Percentiles rank a stretch among this genome's conserved stretches.
These are phyloP conservation scores for Callocephalon fimbriatum DNA, from an alignment of 2,113 vertebrate species.

Conservation along the genomic window DNA sequence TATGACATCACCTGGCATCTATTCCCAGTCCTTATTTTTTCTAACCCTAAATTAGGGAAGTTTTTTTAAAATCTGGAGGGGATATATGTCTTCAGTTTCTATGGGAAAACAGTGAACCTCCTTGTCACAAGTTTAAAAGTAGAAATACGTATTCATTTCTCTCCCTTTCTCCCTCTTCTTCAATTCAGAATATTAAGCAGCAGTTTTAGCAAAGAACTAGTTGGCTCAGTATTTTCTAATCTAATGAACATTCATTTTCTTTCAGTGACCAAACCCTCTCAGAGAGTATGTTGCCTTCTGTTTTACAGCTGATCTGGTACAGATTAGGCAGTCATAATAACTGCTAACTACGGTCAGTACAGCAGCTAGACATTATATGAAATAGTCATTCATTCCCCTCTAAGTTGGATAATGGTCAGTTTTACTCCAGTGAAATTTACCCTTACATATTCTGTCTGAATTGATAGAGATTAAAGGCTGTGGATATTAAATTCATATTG, in stretches of 20 bases:
- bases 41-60: neutral
- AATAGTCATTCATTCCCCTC: neutral
- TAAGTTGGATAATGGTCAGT: neutral
- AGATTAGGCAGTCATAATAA: neutral
- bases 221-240: neutral
- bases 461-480: neutral
- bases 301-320: neutral
- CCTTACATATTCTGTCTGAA: neutral
- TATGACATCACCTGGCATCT: neutral
- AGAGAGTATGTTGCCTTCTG: neutral
- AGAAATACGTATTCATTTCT: neutral
- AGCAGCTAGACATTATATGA: neutral
- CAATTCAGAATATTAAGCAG: neutral
- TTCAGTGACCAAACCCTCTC: neutral
- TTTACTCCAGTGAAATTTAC: neutral
- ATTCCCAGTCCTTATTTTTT: neutral
- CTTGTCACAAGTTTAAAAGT: neutral
- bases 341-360: neutral
- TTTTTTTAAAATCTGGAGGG: neutral
- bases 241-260: neutral
- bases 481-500: neutral
- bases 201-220: neutral
- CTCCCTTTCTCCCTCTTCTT: neutral
- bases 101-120: neutral
- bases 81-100: neutral